A percentile compares a stretch with the other conserved stretches of the same genome.
Evolutionary conservation across 1,140 invertebrate species (phyloP).

Genomic region (Littorina saxatilis): DNA sequence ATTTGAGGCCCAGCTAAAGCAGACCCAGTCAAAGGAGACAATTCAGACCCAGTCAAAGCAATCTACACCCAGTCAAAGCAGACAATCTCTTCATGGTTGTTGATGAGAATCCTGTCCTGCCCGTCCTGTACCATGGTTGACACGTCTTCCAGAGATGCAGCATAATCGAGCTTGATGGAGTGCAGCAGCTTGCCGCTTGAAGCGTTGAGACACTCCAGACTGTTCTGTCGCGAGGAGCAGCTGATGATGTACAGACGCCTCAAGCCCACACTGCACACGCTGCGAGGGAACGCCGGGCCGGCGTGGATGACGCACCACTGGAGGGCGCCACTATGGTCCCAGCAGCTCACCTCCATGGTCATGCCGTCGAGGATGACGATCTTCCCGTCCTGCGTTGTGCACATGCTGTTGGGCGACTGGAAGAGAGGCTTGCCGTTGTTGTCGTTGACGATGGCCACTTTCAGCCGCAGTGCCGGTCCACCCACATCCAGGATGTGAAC

Average conservation of each 20-base stretch:
- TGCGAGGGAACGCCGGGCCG: constrained; percentile 16
- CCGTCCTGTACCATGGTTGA: constrained; percentile 26
- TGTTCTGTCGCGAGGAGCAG: background rate
- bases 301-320: constrained; percentile 3
- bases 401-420: constrained; percentile 24
- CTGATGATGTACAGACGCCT: constrained; percentile 1
- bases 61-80: constrained; percentile 21
- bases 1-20: too few relatives aligned
- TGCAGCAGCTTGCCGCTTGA: constrained; percentile 24
- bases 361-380: constrained; percentile 22
- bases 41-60: too few relatives aligned
- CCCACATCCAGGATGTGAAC: constrained; percentile 27
- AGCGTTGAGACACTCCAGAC: constrained; percentile 25
- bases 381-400: constrained; percentile 27
- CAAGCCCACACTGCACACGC: constrained; percentile 24
- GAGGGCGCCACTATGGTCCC: constrained; percentile 15
- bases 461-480: constrained; percentile 20
- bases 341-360: constrained; percentile 16
- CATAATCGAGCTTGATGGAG: constrained; percentile 12
- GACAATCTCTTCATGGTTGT: constrained; percentile 23
- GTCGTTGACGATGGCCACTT: constrained; percentile 29
- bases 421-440: constrained; percentile 30
- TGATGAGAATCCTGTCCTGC: constrained; percentile 26
- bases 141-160: constrained; percentile 4
- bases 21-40: too few relatives aligned